Base-by-base conservation (phyloP, 1,140 invertebrate genomes). In the Lordiphosa clarofinis region DNA sequence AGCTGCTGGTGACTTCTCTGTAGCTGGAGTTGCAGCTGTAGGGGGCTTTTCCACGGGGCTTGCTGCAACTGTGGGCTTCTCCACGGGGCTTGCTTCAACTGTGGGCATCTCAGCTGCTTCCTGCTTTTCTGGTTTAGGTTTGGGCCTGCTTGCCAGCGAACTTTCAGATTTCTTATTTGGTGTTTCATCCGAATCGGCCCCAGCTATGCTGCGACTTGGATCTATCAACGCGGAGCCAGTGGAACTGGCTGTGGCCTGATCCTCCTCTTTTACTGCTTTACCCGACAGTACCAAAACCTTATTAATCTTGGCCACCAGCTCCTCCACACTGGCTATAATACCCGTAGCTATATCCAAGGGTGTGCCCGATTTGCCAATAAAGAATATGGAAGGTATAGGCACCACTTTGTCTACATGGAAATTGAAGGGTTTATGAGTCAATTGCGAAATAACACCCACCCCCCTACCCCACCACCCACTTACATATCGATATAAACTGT, bases 401-500 rank as follows among this genome's bases (percentile, higher is more conserved):
- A 96, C 93, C 54, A 96, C 89, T 90, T 95, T 94, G 91, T 96
- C 95, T 96, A 73, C 19, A 64, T 56, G 15, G 9, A 24, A 44
- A 10, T 10, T 2, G 15, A 12, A 4, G 9, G 33, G 35, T 0
- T 4, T 0, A 36, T 9, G 13, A 3, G 1, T 38, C n/a, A 24
- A 1, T 4, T 24, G 21, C 5, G 4, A 24, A 24, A 24, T 24
- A 24, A 4, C 21, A 24, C 2, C 19, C 19, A 19, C 19, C 19
- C 21, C 21, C 21, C 15, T 6, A 1, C 19, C 11, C 8, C 10
- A 6, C 10, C 13, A 6, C 10, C 13, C 39, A 24, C 5, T n/a
- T 36, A 97, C 95, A 97, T 70, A 97, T 95, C 88, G 94, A 92
- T 52, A 92, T 92, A 89, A 97, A 97, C 73, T 96, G 95, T 74